Evolutionary conservation across 1,140 invertebrate species (phyloP), one percentile per base, ranked within the genome.

Genomic region (Ips nitidus): DNA sequence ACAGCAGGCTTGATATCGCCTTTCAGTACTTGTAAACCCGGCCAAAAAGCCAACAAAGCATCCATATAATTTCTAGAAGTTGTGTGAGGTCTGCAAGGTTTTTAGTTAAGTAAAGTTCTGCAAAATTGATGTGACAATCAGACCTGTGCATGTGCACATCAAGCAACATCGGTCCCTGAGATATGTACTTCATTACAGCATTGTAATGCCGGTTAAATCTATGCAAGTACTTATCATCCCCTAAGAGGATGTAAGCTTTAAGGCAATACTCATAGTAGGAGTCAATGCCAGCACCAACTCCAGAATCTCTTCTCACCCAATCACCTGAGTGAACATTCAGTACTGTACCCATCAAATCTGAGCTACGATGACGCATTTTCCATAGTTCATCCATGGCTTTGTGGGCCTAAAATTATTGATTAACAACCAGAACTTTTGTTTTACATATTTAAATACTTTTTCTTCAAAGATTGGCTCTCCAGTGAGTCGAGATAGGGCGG

Each of bases 261-360:
- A 99, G 86, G 73, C 95, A 94, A 82, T 99, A 99, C 82, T 99
- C 97, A 81, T 98, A 99, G 81, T 99, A 99, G 0, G 95, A 98
- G 81, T 99, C 97, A 73, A 98, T 98, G 5, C 98, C 97, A 50
- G 97, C 98, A n/a, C 98, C 98, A 36, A 99, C 95, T 2, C 97
- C 96, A 41, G 94, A 94, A 80, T 99, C 97, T 79, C 95, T 87
- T 38, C 96, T 84, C 3, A 98, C 89, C 97, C 97, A 99, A 81
- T 98, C 95, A 2, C 98, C 97, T 45, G 92, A 96, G 79, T 99
- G 93, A n/a, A 99, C 92, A 82, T 97, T 96, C 6, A 98, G 85
- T 22, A 97, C 93, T 7, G 94, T 96, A 37, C 95, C 95, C 91
- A 97, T 95, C 2, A 98, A 83, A 83, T 97, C 94, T 1, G 92